Percentiles rank a stretch among this genome's conserved stretches.
These are phyloP conservation scores for Cryptus armator DNA, from an alignment of 2,888 invertebrate species.

Conservation along the genomic window DNA sequence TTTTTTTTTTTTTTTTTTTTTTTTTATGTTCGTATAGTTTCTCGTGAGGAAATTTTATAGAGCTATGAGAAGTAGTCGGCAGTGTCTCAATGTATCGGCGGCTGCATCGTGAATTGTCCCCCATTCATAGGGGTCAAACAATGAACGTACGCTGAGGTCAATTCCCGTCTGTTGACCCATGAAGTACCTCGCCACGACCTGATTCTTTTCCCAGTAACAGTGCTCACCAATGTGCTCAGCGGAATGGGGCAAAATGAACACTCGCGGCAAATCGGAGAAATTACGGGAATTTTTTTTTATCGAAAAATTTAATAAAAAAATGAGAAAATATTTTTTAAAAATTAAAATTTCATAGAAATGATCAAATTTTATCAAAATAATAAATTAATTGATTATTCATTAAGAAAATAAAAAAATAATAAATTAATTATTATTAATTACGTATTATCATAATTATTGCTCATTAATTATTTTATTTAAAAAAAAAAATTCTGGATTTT, in stretches of 20 bases:
- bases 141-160: slow-evolving; percentile 43
- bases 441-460: too few species aligned
- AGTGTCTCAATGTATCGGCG: not conserved
- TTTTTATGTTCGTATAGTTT: not conserved
- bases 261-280: not conserved
- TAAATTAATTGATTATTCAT: too few species aligned
- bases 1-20: not conserved
- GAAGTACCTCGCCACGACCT: slow-evolving; percentile 56
- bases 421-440: too few species aligned
- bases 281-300: not conserved
- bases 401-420: too few species aligned
- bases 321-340: too few species aligned
- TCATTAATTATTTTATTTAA: too few species aligned
- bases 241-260: not conserved
- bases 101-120: slow-evolving; percentile 29
- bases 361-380: too few species aligned
- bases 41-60: not conserved
- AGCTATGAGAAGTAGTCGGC: not conserved
- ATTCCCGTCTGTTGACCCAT: slow-evolving; percentile 61
- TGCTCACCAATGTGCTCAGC: slow-evolving; percentile 11
- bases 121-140: slow-evolving; percentile 60
- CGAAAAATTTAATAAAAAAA: too few species aligned
- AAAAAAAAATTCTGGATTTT: too few species aligned
- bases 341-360: too few species aligned
- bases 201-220: slow-evolving; percentile 36